Evolutionary conservation across 2,797 vertebrate genomes (phyloP).

Genomic region (Champsocephalus esox): DNA sequence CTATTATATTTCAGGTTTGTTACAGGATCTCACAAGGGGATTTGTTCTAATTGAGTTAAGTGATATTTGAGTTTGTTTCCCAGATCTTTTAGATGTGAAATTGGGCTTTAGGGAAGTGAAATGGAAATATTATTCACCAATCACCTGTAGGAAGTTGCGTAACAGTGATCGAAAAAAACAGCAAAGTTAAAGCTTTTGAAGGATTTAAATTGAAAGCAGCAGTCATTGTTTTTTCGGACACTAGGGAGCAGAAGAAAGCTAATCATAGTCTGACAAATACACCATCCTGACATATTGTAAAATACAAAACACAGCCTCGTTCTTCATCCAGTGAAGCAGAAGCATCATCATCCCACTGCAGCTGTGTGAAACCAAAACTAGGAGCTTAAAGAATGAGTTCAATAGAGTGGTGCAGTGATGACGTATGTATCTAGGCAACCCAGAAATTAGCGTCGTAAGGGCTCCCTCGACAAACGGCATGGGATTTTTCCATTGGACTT

Average conservation of each 20-base stretch:
- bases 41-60: background rate
- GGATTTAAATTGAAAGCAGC: background rate
- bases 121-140: background rate
- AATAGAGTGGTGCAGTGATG: background rate
- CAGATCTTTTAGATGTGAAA: background rate
- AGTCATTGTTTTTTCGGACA: background rate
- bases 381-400: background rate
- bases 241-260: background rate
- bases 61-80: background rate
- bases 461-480: too few relatives aligned
- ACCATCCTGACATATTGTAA: background rate
- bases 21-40: background rate
- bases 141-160: background rate
- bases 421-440: too few relatives aligned
- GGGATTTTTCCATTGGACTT: too few relatives aligned
- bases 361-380: background rate
- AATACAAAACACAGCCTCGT: background rate
- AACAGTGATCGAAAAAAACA: background rate
- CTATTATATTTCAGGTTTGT: background rate
- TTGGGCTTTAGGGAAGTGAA: background rate
- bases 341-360: conserved; percentile 1
- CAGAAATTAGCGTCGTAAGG: too few relatives aligned
- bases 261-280: background rate
- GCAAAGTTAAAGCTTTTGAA: background rate
- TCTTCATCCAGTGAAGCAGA: conserved; percentile 2